phyloP scores from a whole-genome alignment of 2,888 invertebrate species.

The Lasioglossum malachurum region DNA sequence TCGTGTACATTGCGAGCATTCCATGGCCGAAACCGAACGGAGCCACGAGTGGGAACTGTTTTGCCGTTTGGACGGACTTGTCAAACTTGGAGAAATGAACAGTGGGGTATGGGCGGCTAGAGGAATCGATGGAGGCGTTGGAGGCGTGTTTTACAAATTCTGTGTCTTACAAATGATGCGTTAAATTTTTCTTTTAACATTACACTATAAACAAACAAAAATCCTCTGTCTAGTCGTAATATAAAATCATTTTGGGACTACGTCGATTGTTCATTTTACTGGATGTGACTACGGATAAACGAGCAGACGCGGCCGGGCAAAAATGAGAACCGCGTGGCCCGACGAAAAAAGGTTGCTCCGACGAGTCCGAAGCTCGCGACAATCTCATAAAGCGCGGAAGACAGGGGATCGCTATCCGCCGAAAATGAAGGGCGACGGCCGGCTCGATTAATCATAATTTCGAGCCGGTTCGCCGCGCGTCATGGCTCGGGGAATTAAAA shows the following conservation, averaged over 20 bases:
- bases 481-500: constrained; percentile 7
- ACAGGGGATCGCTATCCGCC: constrained; percentile 1
- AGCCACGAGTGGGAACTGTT: background rate
- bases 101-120: background rate
- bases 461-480: background rate
- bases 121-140: background rate
- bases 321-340: background rate
- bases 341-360: background rate
- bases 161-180: no score
- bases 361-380: background rate
- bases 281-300: background rate
- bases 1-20: constrained; percentile 9
- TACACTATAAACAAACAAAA: no score
- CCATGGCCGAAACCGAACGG: constrained; percentile 50
- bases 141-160: no score
- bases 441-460: constrained; percentile 19
- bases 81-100: background rate
- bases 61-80: background rate
- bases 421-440: background rate
- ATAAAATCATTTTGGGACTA: no score
- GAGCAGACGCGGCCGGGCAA: background rate
- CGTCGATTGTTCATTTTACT: background rate
- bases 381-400: constrained; percentile 5
- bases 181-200: no score
- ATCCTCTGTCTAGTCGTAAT: no score